A percentile compares a stretch with the other conserved stretches of the same genome.
Conservation (phyloP, 2,113 vertebrate genomes). For the Cryptomyrus ogoouensis region DNA sequence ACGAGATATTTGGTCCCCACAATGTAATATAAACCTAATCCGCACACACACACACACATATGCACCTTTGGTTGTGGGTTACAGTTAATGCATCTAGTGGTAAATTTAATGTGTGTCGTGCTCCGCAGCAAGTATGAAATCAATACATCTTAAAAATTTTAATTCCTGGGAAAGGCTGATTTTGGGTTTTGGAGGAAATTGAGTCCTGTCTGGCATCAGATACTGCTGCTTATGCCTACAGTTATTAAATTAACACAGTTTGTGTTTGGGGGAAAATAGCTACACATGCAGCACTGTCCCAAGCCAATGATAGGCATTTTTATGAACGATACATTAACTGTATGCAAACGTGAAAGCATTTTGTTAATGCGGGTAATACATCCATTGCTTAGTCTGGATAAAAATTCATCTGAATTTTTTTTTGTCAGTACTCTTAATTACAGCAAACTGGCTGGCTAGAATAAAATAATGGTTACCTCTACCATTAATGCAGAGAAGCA, state of each 20-base stretch:
- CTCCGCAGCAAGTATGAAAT: background rate
- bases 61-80: background rate
- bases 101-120: background rate
- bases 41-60: background rate
- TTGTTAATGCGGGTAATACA: background rate
- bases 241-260: background rate
- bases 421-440: background rate
- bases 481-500: background rate
- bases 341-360: background rate
- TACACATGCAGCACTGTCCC: background rate
- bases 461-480: conserved; percentile 6
- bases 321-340: background rate
- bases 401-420: background rate
- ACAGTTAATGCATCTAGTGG: background rate
- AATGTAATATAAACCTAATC: too few relatives aligned
- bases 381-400: background rate
- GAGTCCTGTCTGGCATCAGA: background rate
- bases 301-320: background rate
- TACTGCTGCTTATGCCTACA: background rate
- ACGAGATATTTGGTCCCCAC: too few relatives aligned
- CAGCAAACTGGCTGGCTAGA: background rate
- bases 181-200: background rate
- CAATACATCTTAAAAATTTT: background rate
- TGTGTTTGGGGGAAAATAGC: background rate
- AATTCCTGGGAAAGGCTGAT: background rate